A percentile compares a stretch with the other conserved stretches of the same genome.
These are phyloP conservation scores for Lophius piscatorius DNA, from an alignment of 2,113 vertebrate genomes.

Conservation along the genomic window DNA sequence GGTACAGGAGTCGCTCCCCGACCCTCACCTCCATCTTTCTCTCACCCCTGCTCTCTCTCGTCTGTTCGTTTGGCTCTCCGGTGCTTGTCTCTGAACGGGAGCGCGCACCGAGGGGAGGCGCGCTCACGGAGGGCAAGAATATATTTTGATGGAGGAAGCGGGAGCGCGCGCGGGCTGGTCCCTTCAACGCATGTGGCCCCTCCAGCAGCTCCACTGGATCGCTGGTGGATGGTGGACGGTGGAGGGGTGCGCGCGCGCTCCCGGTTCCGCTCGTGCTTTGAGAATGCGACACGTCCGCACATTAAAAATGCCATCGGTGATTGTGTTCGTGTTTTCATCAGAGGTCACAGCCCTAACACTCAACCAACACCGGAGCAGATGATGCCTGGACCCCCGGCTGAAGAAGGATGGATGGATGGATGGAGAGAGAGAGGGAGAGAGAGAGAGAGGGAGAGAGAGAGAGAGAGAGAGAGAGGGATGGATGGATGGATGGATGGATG, in stretches of 20 bases:
- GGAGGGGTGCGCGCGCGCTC: conserved; percentile 49
- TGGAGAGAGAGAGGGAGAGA: background rate
- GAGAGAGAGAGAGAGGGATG: too few relatives aligned
- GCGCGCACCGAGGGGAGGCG: conserved; percentile 49
- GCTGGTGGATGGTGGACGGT: conserved; percentile 4
- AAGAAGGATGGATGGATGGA: background rate
- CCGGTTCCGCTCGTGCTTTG: conserved; percentile 59
- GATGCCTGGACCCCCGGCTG: conserved; percentile 20
- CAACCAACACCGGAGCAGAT: conserved; percentile 27
- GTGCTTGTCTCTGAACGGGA: conserved; percentile 34
- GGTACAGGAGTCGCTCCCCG: conserved; percentile 74
- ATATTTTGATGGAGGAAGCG: too few relatives aligned
- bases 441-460: background rate
- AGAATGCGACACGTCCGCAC: conserved; percentile 65
- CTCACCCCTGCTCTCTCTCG: conserved; percentile 56
- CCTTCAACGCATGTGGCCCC: conserved; percentile 43
- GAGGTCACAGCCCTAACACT: conserved; percentile 55
- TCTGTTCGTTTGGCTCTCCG: conserved; percentile 54
- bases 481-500: too few relatives aligned
- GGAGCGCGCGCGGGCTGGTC: conserved; percentile 11
- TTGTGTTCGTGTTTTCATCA: conserved; percentile 54
- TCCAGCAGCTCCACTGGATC: conserved; percentile 37
- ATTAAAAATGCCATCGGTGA: conserved; percentile 47
- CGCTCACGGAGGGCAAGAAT: conserved; percentile 2
- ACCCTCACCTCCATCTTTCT: conserved; percentile 79